A percentile compares a stretch with the other conserved stretches of the same genome.
Evolutionary conservation across 2,797 vertebrate genomes (phyloP).

Genomic region (Xerus rutilus): DNA sequence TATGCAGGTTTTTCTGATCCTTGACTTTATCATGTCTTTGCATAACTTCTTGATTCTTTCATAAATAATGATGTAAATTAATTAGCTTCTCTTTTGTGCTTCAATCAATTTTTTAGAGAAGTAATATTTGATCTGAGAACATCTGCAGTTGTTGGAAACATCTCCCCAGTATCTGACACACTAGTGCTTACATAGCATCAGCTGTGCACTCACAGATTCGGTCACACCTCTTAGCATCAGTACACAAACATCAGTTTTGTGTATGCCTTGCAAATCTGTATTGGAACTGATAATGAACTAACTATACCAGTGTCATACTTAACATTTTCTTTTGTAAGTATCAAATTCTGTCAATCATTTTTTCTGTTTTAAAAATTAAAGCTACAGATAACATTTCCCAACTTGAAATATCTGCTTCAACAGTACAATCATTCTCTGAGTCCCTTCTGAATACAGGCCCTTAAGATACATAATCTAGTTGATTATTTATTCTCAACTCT

Average conservation of each 20-base stretch:
- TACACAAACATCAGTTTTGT: neutral
- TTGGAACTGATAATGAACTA: neutral
- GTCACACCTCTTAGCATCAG: neutral
- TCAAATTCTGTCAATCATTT: neutral
- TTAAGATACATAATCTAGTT: neutral
- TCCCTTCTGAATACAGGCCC: neutral
- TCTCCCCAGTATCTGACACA: neutral
- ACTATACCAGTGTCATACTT: neutral
- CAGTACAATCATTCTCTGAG: neutral
- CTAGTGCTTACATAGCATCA: neutral
- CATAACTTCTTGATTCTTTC: neutral
- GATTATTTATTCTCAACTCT: neutral
- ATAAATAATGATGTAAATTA: neutral
- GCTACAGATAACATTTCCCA: neutral
- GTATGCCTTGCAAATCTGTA: neutral
- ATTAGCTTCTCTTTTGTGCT: conserved; percentile 10
- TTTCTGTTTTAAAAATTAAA: neutral
- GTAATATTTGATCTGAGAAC: conserved; percentile 21
- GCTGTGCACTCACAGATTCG: neutral
- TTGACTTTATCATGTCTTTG: neutral
- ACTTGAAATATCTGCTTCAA: no score
- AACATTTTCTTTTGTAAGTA: neutral
- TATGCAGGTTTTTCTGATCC: neutral
- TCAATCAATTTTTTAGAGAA: neutral
- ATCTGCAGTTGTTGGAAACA: neutral